Base-by-base conservation (phyloP, 2,113 vertebrate species). In the Arenaria interpres region DNA sequence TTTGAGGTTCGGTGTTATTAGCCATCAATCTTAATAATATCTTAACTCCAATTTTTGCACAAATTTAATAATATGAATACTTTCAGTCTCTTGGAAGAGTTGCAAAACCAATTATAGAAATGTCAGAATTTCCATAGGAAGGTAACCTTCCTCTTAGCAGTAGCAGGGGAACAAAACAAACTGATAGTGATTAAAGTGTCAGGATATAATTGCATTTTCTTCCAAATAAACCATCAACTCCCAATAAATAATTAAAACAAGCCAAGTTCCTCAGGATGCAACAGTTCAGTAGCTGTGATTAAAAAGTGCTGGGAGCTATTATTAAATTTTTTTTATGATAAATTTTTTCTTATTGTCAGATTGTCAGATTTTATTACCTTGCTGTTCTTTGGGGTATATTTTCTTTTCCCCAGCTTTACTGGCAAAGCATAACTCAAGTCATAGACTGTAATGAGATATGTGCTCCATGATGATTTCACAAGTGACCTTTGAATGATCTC, bases 161-260 rank as follows among this genome's bases (percentile, higher is more conserved):
- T 92, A 90, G 51, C 91, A 97, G 82, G 84, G 94, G 84, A 97
- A 67, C 35, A 96, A 97, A 97, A 67, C 88, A 96, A 97, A 96
- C 91, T 90, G 92, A 93, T 97, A 66, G 56, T 96, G 94, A 97
- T 97, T 97, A 97, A 97, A 96, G 88, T 97, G 91, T 96, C 87
- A 95, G 39, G 14, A 85, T 95, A 94, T 97, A 97, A 98, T 97
- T 98, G 88, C 73, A 80, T 96, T 98, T 96, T 93, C 84, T 96
- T 97, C 91, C 81, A 95, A 97, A 96, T 97, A 98, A 98, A 97
- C 90, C 82, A 88, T 96, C 88, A 97, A 53, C 75, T 96, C 69
- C 56, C 77, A 90, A 82, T 98, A 96, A 98, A 97, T 98, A 98
- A 97, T 97, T 98, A 97, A 98, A 97, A 78, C 73, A 95, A 96